These are phyloP conservation scores for Chamaetylas fuelleborni DNA, from an alignment of 2,113 vertebrate species.

Conservation along the genomic window DNA sequence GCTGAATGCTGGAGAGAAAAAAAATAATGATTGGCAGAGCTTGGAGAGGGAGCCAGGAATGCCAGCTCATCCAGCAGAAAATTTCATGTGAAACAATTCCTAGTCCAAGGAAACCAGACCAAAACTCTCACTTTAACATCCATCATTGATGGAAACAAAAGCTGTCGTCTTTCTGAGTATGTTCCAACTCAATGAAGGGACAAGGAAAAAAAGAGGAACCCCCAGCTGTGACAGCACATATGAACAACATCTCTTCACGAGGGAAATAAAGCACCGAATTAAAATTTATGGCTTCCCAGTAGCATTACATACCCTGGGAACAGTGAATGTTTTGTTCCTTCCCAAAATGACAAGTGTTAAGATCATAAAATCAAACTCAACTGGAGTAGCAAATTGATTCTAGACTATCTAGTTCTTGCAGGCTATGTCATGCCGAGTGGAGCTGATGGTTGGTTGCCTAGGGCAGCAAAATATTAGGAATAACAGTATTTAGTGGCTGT, in stretches of 20 bases:
- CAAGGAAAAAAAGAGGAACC: constrained; percentile 40
- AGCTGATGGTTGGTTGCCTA: constrained; percentile 57
- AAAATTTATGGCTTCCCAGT: constrained; percentile 64
- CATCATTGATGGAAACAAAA: constrained; percentile 40
- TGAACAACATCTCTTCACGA: constrained; percentile 8
- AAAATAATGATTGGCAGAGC: constrained; percentile 19
- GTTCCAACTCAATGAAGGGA: constrained; percentile 35
- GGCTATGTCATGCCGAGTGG: constrained; percentile 8
- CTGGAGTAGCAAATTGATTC: constrained; percentile 55
- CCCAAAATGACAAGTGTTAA: constrained; percentile 52
- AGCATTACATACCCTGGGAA: constrained; percentile 62
- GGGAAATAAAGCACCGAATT: constrained; percentile 44
- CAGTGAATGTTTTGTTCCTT: constrained; percentile 48
- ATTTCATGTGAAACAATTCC: not conserved
- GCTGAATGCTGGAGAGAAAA: not conserved
- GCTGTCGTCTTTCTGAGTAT: not conserved
- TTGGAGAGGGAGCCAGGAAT: not conserved
- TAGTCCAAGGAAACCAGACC: constrained; percentile 4
- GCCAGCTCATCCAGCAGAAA: constrained; percentile 25
- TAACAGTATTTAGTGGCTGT: constrained; percentile 29
- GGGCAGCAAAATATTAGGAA: constrained; percentile 66
- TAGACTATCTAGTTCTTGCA: constrained; percentile 47
- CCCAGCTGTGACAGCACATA: constrained; percentile 47
- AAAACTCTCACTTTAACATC: constrained; percentile 44
- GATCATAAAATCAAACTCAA: constrained; percentile 56